Conservation (phyloP, 2,888 invertebrate species). For the Eudasyphora cyanicolor region DNA sequence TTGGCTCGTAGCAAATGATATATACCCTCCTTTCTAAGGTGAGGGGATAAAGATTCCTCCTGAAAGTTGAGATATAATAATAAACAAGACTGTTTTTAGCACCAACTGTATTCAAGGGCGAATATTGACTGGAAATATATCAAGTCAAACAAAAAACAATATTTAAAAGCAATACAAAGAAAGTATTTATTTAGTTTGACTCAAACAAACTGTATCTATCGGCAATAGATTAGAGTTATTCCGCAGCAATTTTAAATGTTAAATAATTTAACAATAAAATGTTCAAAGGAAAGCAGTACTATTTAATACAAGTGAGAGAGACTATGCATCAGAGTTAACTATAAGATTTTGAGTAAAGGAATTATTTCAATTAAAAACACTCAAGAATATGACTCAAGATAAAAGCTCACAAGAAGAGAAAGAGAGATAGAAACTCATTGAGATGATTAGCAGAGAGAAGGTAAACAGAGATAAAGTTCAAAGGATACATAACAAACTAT, state of each 20-base stretch:
- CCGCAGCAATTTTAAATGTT: neutral
- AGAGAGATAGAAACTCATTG: neutral
- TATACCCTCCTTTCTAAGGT: too few species aligned
- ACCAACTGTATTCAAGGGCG: neutral
- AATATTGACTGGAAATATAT: neutral
- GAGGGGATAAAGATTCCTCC: too few species aligned
- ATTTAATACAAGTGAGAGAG: neutral
- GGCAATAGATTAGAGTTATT: constrained; percentile 11
- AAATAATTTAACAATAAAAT: neutral
- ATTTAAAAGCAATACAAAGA: neutral
- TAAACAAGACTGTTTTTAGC: too few species aligned
- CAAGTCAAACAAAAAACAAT: neutral
- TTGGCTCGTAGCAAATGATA: too few species aligned
- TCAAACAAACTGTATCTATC: neutral
- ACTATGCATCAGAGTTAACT: neutral
- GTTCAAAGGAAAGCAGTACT: neutral
- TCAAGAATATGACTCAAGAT: neutral
- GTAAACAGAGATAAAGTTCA: neutral
- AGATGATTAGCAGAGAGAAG: neutral
- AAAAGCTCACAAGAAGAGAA: neutral
- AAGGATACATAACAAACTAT: constrained; percentile 38
- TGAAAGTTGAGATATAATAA: too few species aligned
- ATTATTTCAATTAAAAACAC: neutral
- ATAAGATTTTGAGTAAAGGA: neutral
- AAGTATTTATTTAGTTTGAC: too few species aligned